phyloP scores from a whole-genome alignment of 2,888 invertebrate species.

The Perithous albicinctus region DNA sequence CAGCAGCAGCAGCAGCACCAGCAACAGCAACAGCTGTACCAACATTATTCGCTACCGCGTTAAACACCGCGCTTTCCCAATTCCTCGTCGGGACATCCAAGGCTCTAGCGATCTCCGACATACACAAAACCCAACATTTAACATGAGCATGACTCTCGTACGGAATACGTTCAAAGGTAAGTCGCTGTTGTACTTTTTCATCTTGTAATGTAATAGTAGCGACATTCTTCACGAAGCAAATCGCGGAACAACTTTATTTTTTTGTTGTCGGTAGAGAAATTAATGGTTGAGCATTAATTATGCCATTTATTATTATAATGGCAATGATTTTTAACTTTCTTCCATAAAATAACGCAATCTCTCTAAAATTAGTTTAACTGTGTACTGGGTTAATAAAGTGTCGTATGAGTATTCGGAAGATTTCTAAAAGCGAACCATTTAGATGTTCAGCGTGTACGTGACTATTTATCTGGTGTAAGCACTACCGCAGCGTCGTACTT shows the following conservation, averaged over 20 bases:
- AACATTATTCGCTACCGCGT: constrained; percentile 31
- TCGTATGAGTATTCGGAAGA: too few species aligned
- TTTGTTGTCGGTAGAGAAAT: background rate
- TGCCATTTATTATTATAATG: background rate
- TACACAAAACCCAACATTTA: constrained; percentile 71
- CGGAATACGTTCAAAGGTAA: constrained; percentile 83
- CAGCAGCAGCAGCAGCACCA: background rate
- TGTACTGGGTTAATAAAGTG: too few species aligned
- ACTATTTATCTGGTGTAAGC: too few species aligned
- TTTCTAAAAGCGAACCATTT: background rate
- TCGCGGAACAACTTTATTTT: too few species aligned
- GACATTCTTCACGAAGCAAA: too few species aligned
- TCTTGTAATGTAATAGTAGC: background rate
- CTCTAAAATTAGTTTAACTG: too few species aligned
- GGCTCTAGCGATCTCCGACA: constrained; percentile 52
- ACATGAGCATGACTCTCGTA: constrained; percentile 85
- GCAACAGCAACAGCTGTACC: background rate
- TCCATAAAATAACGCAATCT: too few species aligned
- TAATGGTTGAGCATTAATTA: background rate
- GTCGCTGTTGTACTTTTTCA: background rate
- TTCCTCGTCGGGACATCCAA: constrained; percentile 45
- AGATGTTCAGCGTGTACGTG: background rate
- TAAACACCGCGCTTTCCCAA: background rate
- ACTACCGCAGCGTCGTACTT: background rate
- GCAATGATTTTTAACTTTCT: background rate